A percentile compares a stretch with the other conserved stretches of the same genome.
phyloP scores from a whole-genome alignment of 30 jellyfish, hydroid and myxozoan genomes.

The Chironex yamaguchii region DNA sequence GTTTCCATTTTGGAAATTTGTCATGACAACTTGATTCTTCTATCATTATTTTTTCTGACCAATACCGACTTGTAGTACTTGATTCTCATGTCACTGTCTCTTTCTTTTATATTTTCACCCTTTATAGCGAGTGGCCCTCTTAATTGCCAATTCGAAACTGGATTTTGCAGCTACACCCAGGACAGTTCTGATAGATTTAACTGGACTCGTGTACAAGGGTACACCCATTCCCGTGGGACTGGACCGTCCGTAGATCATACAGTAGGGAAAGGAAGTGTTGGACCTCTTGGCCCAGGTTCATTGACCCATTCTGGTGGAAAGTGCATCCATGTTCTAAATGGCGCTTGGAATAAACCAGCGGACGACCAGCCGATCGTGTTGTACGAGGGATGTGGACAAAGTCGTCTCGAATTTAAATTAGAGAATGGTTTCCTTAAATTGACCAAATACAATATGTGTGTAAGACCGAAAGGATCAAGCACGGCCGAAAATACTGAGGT shows the following conservation, averaged over 20 bases:
- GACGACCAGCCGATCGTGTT: conserved; percentile 83
- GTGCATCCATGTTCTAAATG: conserved; percentile 84
- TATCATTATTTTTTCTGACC: too few relatives aligned
- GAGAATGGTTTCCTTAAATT: conserved; percentile 73
- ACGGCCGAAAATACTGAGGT: conserved; percentile 85
- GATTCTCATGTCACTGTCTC: too few relatives aligned
- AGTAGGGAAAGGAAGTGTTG: conserved; percentile 93
- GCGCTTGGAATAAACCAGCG: conserved; percentile 91
- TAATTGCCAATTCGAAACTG: conserved; percentile 87
- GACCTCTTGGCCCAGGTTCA: conserved; percentile 93
- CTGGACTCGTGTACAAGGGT: conserved; percentile 98
- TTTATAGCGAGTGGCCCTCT: conserved; percentile 81
- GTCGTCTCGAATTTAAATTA: conserved; percentile 74
- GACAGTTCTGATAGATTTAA: conserved; percentile 72
- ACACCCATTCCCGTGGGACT: conserved; percentile 80
- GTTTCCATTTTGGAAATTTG: too few relatives aligned
- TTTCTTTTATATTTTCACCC: not conserved
- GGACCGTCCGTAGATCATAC: conserved; percentile 95
- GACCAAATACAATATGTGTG: conserved; percentile 76
- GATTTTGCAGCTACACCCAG: conserved; percentile 70
- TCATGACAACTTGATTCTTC: too few relatives aligned
- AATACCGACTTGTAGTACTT: too few relatives aligned
- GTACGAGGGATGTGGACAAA: conserved; percentile 96
- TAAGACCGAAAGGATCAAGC: conserved; percentile 82
- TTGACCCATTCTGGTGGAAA: conserved; percentile 81